phyloP scores from a whole-genome alignment of 2,113 vertebrate species.

The Centropus bengalensis region DNA sequence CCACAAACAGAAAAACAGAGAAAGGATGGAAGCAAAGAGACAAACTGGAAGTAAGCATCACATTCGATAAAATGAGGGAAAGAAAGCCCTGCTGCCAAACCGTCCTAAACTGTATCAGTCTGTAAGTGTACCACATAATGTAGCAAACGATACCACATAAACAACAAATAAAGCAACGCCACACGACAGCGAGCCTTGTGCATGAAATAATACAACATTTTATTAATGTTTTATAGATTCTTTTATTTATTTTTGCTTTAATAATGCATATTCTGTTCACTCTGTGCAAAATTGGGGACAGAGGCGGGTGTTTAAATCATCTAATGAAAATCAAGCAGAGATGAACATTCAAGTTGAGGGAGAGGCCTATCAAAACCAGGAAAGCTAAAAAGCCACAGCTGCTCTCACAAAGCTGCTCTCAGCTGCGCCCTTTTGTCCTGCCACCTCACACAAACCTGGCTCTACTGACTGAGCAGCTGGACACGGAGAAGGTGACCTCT shows the following conservation, averaged over 20 bases:
- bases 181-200: conserved; percentile 52
- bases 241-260: conserved; percentile 84
- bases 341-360: conserved; percentile 75
- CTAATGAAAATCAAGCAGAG: conserved; percentile 78
- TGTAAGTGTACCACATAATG: conserved; percentile 41
- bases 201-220: conserved; percentile 80
- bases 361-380: conserved; percentile 68
- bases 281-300: conserved; percentile 78
- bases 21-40: conserved; percentile 61
- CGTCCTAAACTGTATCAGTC: not conserved
- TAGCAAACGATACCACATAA: conserved; percentile 51
- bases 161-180: conserved; percentile 63
- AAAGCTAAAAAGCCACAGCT: conserved; percentile 72
- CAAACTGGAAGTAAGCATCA: conserved; percentile 47
- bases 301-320: conserved; percentile 72
- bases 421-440: conserved; percentile 44
- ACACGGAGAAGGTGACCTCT: conserved; percentile 64
- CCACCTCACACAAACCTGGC: conserved; percentile 34
- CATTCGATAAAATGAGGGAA: conserved; percentile 36
- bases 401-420: conserved; percentile 62
- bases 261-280: conserved; percentile 83
- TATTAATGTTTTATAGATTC: conserved; percentile 76
- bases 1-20: not conserved
- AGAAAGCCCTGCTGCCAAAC: conserved; percentile 13
- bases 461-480: conserved; percentile 48